Evolutionary conservation across 2,113 vertebrate genomes (phyloP), one percentile per base, ranked within the genome.

Genomic region (Eubucco bourcierii): DNA sequence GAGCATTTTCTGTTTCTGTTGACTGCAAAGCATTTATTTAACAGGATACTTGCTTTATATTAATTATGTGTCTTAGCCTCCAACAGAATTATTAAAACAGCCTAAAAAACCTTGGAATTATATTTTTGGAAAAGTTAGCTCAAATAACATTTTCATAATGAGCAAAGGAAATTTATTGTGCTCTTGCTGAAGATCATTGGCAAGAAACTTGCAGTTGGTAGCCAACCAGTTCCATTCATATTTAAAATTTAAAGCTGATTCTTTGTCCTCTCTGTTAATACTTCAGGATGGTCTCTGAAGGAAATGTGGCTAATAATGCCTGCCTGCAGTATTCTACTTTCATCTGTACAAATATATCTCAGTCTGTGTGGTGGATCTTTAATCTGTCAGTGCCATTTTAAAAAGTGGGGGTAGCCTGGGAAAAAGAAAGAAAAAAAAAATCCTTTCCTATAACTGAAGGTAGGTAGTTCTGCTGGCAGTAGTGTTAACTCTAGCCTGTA

Each of bases 401-500:
- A 86, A 60, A 76, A 68, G 31, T 5, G 1, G 3, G 2, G 6
- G 3, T 12, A 56, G 19, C n/a, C 21, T 74, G 9, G 31, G 21
- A 56, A 56, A 84, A 75, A 41, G 16, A 47, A 34, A 64, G 14
- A 20, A 31, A 46, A 58, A 33, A 18, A 31, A 4, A 73, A 33
- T 82, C 6, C 11, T 87, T 33, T 46, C 20, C 15, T 80, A 1
- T 1, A 11, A 27, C 7, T 76, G 28, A 17, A 16, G 6, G 27
- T n/a, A 33, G 0, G 55, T 50, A 66, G 10, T 56, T 82, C 33
- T 63, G 41, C 64, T 33, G 52, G 56, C 77, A 88, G 37, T 39
- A 77, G 17, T 2, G 1, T 55, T n/a, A 79, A 34, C 29, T 61
- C 21, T 12, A 34, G 18, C 1, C 33, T 19, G 44, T 0, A 0